These are phyloP conservation scores for Phyllostomus discolor DNA, from an alignment of 2,113 vertebrate species.

Conservation along the genomic window DNA sequence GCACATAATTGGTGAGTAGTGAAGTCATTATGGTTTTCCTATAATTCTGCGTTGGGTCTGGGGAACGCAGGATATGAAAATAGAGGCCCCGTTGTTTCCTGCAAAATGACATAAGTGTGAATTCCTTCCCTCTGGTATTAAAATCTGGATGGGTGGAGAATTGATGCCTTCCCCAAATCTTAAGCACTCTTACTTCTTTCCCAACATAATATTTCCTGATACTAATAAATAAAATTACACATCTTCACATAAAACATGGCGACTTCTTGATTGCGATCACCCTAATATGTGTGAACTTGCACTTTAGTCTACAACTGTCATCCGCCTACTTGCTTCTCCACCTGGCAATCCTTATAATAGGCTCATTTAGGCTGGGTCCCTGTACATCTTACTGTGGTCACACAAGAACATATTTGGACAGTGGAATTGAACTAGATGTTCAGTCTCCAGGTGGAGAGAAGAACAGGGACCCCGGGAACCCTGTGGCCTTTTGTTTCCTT, in stretches of 20 bases:
- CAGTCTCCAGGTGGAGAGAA: background rate
- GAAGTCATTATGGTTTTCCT: background rate
- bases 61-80: background rate
- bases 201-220: background rate
- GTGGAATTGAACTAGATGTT: fast-evolving
- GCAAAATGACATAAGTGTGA: background rate
- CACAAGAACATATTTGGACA: background rate
- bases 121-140: background rate
- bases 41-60: background rate
- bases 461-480: background rate
- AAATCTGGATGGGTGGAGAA: background rate
- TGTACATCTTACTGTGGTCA: background rate
- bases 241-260: background rate
- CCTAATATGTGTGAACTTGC: background rate
- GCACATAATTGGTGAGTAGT: background rate
- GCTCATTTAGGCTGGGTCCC: background rate
- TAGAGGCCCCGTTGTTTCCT: background rate
- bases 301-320: background rate
- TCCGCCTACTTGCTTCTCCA: background rate
- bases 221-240: background rate
- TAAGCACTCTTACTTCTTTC: background rate
- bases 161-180: background rate
- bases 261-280: background rate
- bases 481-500: background rate
- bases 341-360: background rate